Percentiles rank a stretch among this genome's conserved stretches.
These are phyloP conservation scores for Scelioninae gen. 2 DNA, from an alignment of 2,888 invertebrate genomes.

Conservation along the genomic window DNA sequence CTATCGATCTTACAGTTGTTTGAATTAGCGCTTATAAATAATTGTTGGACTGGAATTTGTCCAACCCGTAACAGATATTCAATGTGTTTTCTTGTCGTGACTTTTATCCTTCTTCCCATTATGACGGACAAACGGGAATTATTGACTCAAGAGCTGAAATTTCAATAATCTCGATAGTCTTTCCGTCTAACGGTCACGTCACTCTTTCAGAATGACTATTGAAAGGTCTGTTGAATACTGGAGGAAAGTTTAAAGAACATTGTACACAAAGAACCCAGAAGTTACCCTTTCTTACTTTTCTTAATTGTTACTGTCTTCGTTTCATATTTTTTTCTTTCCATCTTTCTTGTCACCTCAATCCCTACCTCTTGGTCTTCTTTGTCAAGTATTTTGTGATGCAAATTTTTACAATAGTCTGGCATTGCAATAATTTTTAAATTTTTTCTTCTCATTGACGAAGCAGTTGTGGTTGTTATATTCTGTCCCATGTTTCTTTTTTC, in stretches of 20 bases:
- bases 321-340: slow-evolving; percentile 14
- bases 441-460: too few species aligned
- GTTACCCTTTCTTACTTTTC: slow-evolving; percentile 33
- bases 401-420: too few species aligned
- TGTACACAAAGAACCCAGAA: slow-evolving; percentile 39
- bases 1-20: slow-evolving; percentile 16
- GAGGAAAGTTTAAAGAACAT: slow-evolving; percentile 42
- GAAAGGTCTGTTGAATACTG: slow-evolving; percentile 41
- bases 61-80: slow-evolving; percentile 3
- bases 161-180: slow-evolving; percentile 49
- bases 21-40: slow-evolving; percentile 20
- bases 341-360: slow-evolving; percentile 8
- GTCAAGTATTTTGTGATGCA: slow-evolving; percentile 24
- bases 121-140: slow-evolving; percentile 30
- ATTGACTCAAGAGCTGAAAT: slow-evolving; percentile 45
- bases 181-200: slow-evolving; percentile 42
- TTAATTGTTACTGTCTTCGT: slow-evolving; percentile 27
- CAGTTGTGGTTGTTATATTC: too few species aligned
- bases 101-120: neutral
- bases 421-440: too few species aligned
- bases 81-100: slow-evolving; percentile 13
- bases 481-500: too few species aligned
- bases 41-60: slow-evolving; percentile 6
- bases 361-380: neutral
- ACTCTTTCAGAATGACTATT: slow-evolving; percentile 44